Percentiles rank a stretch among this genome's conserved stretches.
These are phyloP conservation scores for Alethe diademata DNA, from an alignment of 2,113 vertebrate genomes.

Conservation along the genomic window DNA sequence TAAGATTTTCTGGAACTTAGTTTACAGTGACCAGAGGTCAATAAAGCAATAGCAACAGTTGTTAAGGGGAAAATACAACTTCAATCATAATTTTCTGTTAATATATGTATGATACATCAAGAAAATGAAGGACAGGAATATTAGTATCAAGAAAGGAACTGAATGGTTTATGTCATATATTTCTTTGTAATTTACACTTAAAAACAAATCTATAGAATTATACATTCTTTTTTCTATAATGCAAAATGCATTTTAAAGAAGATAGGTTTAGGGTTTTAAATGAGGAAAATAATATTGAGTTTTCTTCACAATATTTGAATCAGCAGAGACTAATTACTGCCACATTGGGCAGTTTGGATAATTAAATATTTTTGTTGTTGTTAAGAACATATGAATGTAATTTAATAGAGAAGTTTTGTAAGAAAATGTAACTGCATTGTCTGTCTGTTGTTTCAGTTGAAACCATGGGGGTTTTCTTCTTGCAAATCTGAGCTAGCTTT, in stretches of 20 bases:
- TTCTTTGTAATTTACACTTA: background rate
- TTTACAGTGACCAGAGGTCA: background rate
- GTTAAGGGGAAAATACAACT: background rate
- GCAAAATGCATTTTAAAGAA: background rate
- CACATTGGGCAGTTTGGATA: slow-evolving; percentile 44
- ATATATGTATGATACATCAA: background rate
- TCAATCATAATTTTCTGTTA: background rate
- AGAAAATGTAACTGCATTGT: slow-evolving; percentile 47
- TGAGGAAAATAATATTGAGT: background rate
- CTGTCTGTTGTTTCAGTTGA: slow-evolving; percentile 32
- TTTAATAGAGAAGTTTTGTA: slow-evolving; percentile 50
- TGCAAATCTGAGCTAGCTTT: background rate
- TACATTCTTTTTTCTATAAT: background rate
- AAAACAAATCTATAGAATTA: background rate
- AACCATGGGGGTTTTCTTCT: background rate
- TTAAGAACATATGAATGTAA: slow-evolving; percentile 50
- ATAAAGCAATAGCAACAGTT: background rate
- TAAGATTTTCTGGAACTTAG: background rate
- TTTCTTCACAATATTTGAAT: slow-evolving; percentile 26
- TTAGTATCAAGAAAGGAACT: background rate
- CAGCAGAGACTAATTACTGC: slow-evolving; percentile 30
- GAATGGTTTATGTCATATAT: background rate
- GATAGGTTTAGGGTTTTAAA: background rate
- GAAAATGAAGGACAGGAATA: background rate
- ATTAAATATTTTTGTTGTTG: slow-evolving; percentile 54